Evolutionary conservation across 2,113 vertebrate genomes (phyloP).

Genomic region (Laticauda colubrina): DNA sequence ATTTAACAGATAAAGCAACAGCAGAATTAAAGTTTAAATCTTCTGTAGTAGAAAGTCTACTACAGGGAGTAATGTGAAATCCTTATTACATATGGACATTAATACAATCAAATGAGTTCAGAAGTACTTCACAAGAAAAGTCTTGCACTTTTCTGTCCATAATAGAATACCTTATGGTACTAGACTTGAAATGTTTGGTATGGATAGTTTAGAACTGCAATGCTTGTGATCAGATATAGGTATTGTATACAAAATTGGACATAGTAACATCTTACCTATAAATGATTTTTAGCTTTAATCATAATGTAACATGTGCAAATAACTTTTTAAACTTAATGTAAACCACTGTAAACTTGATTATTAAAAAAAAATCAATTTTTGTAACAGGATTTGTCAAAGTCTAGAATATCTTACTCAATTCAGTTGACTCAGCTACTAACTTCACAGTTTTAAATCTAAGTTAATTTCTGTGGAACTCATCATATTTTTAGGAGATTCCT

Average conservation of each 20-base stretch:
- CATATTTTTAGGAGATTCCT: background rate
- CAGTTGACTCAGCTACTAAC: background rate
- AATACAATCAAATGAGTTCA: background rate
- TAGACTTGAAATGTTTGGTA: background rate
- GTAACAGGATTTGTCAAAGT: background rate
- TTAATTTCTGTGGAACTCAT: background rate
- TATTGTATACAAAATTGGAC: background rate
- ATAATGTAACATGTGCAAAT: background rate
- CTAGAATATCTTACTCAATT: background rate
- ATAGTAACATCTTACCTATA: background rate
- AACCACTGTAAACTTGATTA: background rate
- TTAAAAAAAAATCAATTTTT: background rate
- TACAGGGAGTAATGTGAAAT: background rate
- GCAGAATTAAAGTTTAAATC: background rate
- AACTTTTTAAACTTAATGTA: background rate
- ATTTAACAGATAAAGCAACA: background rate
- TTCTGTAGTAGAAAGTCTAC: background rate
- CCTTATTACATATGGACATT: background rate
- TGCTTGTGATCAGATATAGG: background rate
- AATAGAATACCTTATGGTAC: background rate
- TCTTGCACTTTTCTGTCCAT: background rate
- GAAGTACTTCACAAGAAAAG: background rate
- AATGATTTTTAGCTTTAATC: background rate
- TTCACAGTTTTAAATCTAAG: background rate
- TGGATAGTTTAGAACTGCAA: background rate